A percentile compares a stretch with the other conserved stretches of the same genome.
Evolutionary conservation across 1,140 invertebrate genomes (phyloP).

Genomic region (Musca vetustissima): DNA sequence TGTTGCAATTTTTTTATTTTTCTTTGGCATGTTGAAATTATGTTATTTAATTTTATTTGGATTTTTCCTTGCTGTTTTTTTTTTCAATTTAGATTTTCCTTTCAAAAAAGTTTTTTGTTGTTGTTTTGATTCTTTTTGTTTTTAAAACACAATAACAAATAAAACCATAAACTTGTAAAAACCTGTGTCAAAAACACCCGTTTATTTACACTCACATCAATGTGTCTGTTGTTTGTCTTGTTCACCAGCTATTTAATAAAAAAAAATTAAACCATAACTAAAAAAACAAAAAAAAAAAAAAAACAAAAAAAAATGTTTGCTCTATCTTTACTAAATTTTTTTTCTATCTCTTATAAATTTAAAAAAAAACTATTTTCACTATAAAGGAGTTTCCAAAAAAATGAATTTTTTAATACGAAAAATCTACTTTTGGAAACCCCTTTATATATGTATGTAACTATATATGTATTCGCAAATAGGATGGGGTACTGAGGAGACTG

Average conservation of each 20-base stretch:
- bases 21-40: neutral
- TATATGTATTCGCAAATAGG: no score
- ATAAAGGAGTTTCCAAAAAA: no score
- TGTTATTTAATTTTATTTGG: no score
- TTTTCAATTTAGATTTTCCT: neutral
- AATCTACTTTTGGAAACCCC: no score
- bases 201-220: constrained; percentile 22
- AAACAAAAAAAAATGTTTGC: neutral
- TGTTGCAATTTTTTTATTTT: neutral
- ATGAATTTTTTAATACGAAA: no score
- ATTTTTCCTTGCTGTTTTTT: neutral
- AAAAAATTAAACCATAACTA: neutral
- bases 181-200: no score
- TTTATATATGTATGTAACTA: no score
- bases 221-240: constrained; percentile 22
- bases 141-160: neutral
- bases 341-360: no score
- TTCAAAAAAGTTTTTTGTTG: no score
- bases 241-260: constrained; percentile 14
- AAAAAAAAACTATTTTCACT: no score
- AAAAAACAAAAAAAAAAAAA: constrained; percentile 1
- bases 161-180: no score
- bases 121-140: neutral
- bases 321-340: neutral
- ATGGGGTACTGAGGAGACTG: no score